These are phyloP conservation scores for Girardinichthys multiradiatus DNA, from an alignment of 2,113 vertebrate genomes.

Conservation along the genomic window DNA sequence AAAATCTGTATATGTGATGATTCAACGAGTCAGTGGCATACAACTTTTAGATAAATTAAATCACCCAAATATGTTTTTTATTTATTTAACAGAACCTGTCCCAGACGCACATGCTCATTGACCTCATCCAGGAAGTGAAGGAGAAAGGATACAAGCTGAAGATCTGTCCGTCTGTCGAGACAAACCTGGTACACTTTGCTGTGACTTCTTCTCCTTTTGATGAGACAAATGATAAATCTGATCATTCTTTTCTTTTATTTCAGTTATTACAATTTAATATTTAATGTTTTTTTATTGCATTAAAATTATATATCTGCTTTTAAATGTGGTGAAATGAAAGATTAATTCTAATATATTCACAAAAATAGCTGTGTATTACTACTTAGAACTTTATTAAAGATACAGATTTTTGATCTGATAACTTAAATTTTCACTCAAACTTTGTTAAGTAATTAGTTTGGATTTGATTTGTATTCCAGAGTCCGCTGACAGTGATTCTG, in stretches of 20 bases:
- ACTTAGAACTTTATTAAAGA: not conserved
- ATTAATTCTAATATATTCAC: not conserved
- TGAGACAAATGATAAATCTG: not conserved
- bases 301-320: not conserved
- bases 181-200: constrained; percentile 82
- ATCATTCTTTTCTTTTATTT: not conserved
- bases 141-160: constrained; percentile 92
- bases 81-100: constrained; percentile 87
- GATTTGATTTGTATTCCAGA: constrained; percentile 73
- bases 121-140: constrained; percentile 92
- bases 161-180: constrained; percentile 85
- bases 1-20: not conserved
- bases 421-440: not conserved
- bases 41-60: not conserved
- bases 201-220: not conserved
- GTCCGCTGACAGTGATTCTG: constrained; percentile 85
- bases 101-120: constrained; percentile 93
- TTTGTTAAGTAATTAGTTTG: not conserved
- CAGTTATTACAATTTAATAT: not conserved
- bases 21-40: not conserved
- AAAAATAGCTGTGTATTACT: not conserved
- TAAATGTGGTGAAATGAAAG: not conserved
- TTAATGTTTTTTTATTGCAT: not conserved
- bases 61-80: not conserved
- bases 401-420: not conserved